These are phyloP conservation scores for Pollenia griseotomentosa DNA, from an alignment of 2,888 invertebrate genomes.

Conservation along the genomic window DNA sequence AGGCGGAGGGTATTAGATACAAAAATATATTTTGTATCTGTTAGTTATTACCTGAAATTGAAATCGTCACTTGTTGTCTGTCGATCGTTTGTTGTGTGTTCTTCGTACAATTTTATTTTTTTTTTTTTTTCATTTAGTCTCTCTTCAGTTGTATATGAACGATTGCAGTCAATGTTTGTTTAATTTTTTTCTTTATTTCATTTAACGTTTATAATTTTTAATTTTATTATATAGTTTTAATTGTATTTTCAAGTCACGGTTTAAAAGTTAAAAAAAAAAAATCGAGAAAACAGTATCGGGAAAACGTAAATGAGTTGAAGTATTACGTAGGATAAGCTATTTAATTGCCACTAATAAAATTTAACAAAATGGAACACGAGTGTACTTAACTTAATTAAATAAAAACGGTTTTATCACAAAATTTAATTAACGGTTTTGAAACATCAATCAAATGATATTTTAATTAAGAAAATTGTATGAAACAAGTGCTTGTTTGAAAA, in stretches of 20 bases:
- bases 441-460: background rate
- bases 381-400: background rate
- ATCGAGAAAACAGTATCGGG: background rate
- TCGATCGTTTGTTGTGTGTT: conserved; percentile 67
- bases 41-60: conserved; percentile 74
- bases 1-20: conserved; percentile 70
- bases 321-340: background rate
- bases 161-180: conserved; percentile 60
- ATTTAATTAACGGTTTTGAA: conserved; percentile 4
- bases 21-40: conserved; percentile 73
- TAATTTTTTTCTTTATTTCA: conserved; percentile 15
- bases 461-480: too few relatives aligned
- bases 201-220: conserved; percentile 29
- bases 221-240: conserved; percentile 38
- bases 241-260: conserved; percentile 47
- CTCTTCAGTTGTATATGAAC: conserved; percentile 42
- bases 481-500: too few relatives aligned
- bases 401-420: conserved; percentile 7
- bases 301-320: conserved; percentile 11
- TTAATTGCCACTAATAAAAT: background rate
- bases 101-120: conserved; percentile 38
- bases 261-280: conserved; percentile 38
- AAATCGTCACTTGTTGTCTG: conserved; percentile 73
- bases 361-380: background rate
- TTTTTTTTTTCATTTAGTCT: conserved; percentile 47